Conservation (phyloP, 2,113 vertebrate genomes). For the Oreochromis tanganicae region DNA sequence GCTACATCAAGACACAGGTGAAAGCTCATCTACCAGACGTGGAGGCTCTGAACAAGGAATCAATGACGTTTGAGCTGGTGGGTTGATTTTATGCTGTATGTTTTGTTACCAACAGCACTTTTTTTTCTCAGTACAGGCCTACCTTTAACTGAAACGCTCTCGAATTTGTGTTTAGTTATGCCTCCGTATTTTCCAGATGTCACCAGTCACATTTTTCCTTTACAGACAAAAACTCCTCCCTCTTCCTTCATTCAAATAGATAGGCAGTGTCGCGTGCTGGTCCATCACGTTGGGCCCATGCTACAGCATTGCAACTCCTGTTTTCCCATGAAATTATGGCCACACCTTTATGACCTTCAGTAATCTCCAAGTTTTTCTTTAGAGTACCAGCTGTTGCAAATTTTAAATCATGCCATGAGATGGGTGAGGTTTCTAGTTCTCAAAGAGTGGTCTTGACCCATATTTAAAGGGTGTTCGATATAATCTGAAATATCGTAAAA, state of each 20-base stretch:
- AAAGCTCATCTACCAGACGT: constrained; percentile 85
- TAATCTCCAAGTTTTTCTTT: not conserved
- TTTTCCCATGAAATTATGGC: not conserved
- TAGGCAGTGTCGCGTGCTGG: not conserved
- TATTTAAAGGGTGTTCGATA: not conserved
- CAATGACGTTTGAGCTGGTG: constrained; percentile 85
- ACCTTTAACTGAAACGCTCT: accelerated
- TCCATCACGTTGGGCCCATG: not conserved
- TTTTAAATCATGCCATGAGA: not conserved
- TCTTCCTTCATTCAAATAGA: not conserved
- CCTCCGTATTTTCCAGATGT: not conserved
- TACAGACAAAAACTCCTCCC: not conserved
- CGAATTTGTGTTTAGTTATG: not conserved
- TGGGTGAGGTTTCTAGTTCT: not conserved
- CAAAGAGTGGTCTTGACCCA: not conserved
- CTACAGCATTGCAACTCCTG: not conserved
- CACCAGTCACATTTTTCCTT: not conserved
- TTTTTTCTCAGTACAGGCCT: not conserved
- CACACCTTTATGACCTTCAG: not conserved
- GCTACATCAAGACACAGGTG: constrained; percentile 91
- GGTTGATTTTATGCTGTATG: constrained; percentile 26
- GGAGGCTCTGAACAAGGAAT: constrained; percentile 77
- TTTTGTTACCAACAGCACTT: not conserved
- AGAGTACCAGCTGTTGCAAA: not conserved
- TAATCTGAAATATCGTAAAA: not conserved